Evolutionary conservation across 2,113 vertebrate species (phyloP).

Genomic region (Pseudorhombus dupliciocellatus): DNA sequence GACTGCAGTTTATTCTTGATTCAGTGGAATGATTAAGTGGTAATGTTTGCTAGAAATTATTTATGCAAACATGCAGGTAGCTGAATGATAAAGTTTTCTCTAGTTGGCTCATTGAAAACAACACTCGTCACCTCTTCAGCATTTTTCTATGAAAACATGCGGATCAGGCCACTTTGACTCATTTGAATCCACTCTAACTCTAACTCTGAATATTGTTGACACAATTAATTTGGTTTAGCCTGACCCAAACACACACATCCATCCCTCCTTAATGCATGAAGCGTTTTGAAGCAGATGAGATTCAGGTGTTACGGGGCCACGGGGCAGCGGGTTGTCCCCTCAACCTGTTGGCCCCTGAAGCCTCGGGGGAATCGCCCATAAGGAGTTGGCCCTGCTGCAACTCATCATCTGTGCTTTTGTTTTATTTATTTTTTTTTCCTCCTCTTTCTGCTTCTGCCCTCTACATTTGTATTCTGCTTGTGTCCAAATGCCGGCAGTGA

Average conservation of each 20-base stretch:
- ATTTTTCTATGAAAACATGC: neutral
- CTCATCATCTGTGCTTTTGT: slow-evolving; percentile 16
- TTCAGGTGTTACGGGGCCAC: slow-evolving; percentile 2
- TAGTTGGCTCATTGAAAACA: neutral
- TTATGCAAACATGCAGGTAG: too few species aligned
- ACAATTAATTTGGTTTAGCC: neutral
- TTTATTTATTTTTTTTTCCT: neutral
- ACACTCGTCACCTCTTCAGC: neutral
- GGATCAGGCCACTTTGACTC: neutral
- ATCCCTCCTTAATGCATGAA: slow-evolving; percentile 3
- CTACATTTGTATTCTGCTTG: slow-evolving; percentile 66
- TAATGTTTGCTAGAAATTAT: too few species aligned
- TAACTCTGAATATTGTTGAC: neutral
- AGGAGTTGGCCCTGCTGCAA: slow-evolving; percentile 16
- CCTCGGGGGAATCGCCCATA: slow-evolving; percentile 2
- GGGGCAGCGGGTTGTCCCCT: slow-evolving; percentile 12
- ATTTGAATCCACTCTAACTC: neutral
- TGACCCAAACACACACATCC: neutral
- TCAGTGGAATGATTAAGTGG: too few species aligned
- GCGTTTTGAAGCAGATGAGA: slow-evolving; percentile 27
- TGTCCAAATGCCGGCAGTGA: slow-evolving; percentile 56
- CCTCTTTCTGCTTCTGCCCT: slow-evolving; percentile 8
- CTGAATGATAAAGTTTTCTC: too few species aligned
- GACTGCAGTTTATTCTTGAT: too few species aligned
- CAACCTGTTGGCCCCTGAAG: slow-evolving; percentile 7